A percentile compares a stretch with the other conserved stretches of the same genome.
These are phyloP conservation scores for Peromyscus attwateri DNA, from an alignment of 2,797 vertebrate genomes.

Conservation along the genomic window DNA sequence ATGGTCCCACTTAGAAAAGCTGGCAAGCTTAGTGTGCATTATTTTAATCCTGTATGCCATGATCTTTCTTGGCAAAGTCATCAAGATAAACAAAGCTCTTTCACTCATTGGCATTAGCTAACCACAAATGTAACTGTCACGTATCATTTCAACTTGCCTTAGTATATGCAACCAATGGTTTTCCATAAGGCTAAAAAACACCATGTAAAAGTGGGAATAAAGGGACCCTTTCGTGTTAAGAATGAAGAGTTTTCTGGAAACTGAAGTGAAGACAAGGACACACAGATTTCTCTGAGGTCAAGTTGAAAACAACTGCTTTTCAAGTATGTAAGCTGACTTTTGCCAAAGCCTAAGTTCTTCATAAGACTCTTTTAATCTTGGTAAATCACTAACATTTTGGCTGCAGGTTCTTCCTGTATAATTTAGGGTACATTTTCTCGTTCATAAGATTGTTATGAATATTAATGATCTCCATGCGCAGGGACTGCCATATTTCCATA, in stretches of 20 bases:
- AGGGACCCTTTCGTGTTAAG: background rate
- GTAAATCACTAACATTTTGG: background rate
- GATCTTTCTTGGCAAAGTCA: background rate
- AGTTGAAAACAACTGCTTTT: background rate
- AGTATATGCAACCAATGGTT: background rate
- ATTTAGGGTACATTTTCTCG: background rate
- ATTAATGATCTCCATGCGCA: background rate
- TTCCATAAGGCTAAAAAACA: background rate
- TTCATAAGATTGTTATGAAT: background rate
- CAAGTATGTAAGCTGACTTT: background rate
- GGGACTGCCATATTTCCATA: background rate
- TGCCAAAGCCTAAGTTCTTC: background rate
- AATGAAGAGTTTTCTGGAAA: slow-evolving; percentile 51
- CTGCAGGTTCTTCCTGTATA: slow-evolving; percentile 1
- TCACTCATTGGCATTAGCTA: background rate
- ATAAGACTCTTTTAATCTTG: background rate
- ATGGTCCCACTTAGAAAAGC: background rate
- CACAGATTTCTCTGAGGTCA: background rate
- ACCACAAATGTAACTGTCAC: background rate
- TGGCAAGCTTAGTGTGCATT: background rate
- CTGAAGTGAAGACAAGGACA: background rate
- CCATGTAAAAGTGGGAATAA: background rate
- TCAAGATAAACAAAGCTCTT: background rate
- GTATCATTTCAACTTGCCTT: background rate
- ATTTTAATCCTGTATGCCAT: background rate